Evolutionary conservation across 2,888 invertebrate genomes (phyloP).

Genomic region (Leucophora obtusa): DNA sequence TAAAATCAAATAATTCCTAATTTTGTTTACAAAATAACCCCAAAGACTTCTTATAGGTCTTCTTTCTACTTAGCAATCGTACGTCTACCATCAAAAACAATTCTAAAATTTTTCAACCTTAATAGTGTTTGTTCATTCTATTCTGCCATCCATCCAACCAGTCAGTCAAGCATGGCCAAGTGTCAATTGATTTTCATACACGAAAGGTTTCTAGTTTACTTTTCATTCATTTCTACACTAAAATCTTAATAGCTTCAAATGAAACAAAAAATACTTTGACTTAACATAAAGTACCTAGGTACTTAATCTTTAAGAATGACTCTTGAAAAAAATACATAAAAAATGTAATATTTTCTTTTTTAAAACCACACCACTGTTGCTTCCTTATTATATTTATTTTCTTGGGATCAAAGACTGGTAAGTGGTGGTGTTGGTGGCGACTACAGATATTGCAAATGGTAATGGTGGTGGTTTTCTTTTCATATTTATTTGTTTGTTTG

Average conservation of each 20-base stretch:
- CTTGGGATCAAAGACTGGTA: background rate
- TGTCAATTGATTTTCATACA: slow-evolving; percentile 42
- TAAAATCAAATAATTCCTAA: slow-evolving; percentile 59
- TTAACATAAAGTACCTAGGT: background rate
- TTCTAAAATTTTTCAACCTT: background rate
- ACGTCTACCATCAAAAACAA: background rate
- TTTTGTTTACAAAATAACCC: slow-evolving; percentile 45
- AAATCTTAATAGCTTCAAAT: background rate
- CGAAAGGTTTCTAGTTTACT: slow-evolving; percentile 13
- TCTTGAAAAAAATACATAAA: background rate
- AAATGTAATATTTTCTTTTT: background rate
- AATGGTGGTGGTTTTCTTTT: slow-evolving; percentile 27
- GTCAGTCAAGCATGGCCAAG: slow-evolving; percentile 47
- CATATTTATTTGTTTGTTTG: background rate
- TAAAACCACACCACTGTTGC: background rate
- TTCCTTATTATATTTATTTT: background rate
- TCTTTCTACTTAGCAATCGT: background rate
- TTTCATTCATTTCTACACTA: background rate
- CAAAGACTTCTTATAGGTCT: slow-evolving; percentile 33
- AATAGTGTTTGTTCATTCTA: background rate
- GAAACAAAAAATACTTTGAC: background rate
- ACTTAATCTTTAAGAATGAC: background rate
- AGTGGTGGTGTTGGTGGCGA: background rate
- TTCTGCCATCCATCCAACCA: background rate
- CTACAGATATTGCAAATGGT: background rate